phyloP scores from a whole-genome alignment of 2,797 vertebrate species.

The Nyctalus aviator region DNA sequence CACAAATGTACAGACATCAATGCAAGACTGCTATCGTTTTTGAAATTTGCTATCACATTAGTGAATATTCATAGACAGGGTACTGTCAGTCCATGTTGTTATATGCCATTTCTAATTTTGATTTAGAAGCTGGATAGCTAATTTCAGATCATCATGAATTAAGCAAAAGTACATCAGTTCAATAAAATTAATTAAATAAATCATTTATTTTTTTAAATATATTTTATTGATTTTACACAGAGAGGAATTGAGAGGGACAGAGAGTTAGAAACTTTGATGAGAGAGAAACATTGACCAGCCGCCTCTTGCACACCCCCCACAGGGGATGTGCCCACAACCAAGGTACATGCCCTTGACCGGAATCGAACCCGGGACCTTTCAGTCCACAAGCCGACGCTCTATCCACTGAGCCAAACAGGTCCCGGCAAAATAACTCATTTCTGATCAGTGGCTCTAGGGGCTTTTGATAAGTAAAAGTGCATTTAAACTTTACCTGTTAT shows the following conservation, averaged over 20 bases:
- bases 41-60: background rate
- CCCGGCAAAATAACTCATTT: constrained; percentile 35
- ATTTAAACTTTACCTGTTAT: constrained; percentile 16
- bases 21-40: background rate
- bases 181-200: constrained; percentile 38
- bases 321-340: no score
- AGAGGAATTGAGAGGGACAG: no score
- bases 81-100: accelerated
- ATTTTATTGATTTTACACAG: no score
- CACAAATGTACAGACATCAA: no score
- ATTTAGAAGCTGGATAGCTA: background rate
- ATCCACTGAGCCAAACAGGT: no score
- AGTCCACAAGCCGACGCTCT: no score
- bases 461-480: constrained; percentile 17
- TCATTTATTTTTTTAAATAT: no score
- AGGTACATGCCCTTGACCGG: no score
- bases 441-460: background rate
- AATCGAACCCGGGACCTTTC: no score
- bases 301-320: no score
- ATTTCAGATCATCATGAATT: background rate
- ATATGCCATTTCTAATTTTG: constrained; percentile 16
- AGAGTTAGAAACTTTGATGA: no score
- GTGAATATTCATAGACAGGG: background rate
- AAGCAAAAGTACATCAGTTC: constrained; percentile 51
- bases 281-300: no score